Evolutionary conservation across 1,140 invertebrate species (phyloP), one percentile per base, ranked within the genome.

Genomic region (Scaptomyza graminum): DNA sequence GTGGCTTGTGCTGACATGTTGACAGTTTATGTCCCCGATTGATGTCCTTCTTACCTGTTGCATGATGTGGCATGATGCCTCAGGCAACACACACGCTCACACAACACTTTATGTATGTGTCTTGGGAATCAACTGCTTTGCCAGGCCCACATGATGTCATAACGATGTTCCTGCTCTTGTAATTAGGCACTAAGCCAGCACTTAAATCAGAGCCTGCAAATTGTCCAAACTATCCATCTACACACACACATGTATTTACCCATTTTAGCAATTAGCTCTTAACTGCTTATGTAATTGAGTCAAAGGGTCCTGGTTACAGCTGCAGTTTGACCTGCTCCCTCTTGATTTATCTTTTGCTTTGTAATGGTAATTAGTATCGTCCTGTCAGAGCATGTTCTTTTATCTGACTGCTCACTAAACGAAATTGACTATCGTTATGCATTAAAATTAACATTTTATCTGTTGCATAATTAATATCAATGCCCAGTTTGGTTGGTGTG

Each of bases 1-100:
- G 16, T 47, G 59, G 15, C 51, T 39, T 62, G 50, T 39, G 52
- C 16, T 46, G 57, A 34, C 31, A 34, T 8, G 31, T 9, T 34
- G 31, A 34, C 31, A 34, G 31, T 34, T 34, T 9, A 7, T 11
- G 37, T 9, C 31, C 37, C 4, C 34, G 16, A 25, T 13, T 22
- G 8, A 41, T 41, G 12, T 22, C 28, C 34, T 65, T 12, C n/a
- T 47, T 70, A 81, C 77, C 70, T 87, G 78, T 87, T 81, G 74
- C 79, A 64, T 52, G 57, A 31, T 46, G 65, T n/a, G 12, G 18
- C 18, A 22, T 22, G 18, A 22, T 41, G 37, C 37, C 12, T 41
- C 11, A 41, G 31, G 31, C 31, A 34, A 28, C 25, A 28, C 25
- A 28, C 25, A 11, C 37, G n/a, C 28, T 31, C 12, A 12, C 2